Evolutionary conservation across 2,888 invertebrate genomes (phyloP).

Genomic region (Parnassius orleans): DNA sequence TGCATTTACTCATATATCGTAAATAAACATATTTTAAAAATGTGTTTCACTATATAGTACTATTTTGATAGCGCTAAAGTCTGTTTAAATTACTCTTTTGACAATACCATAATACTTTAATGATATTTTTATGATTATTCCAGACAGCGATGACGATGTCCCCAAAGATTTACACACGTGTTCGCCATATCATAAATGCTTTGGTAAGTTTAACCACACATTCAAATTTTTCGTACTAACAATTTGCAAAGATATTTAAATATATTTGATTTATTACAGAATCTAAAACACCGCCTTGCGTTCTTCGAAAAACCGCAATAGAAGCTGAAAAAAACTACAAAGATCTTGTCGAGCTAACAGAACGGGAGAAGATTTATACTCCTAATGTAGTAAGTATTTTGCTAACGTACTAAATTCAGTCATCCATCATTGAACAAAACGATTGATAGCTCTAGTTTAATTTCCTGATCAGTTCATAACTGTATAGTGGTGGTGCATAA

Average conservation of each 20-base stretch:
- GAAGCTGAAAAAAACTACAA: constrained; percentile 74
- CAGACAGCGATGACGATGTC: constrained; percentile 67
- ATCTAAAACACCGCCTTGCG: constrained; percentile 70
- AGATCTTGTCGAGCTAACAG: constrained; percentile 80
- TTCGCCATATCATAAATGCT: constrained; percentile 70
- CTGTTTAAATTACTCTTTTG: no score
- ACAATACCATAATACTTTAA: no score
- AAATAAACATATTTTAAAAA: no score
- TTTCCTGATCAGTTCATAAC: no score
- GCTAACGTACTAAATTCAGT: neutral
- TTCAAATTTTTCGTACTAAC: no score
- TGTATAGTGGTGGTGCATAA: no score
- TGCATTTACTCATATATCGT: no score
- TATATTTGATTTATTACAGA: constrained; percentile 11
- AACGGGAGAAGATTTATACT: constrained; percentile 79
- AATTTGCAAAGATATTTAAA: no score
- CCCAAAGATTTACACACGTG: constrained; percentile 44
- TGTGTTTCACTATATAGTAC: no score
- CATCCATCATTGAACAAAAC: no score
- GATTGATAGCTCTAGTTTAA: no score
- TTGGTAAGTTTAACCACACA: constrained; percentile 44
- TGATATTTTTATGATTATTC: constrained; percentile 22
- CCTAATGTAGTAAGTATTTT: constrained; percentile 59
- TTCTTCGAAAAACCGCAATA: constrained; percentile 66
- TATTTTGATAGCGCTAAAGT: no score